These are phyloP conservation scores for Perccottus glenii DNA, from an alignment of 2,113 vertebrate species.

Conservation along the genomic window DNA sequence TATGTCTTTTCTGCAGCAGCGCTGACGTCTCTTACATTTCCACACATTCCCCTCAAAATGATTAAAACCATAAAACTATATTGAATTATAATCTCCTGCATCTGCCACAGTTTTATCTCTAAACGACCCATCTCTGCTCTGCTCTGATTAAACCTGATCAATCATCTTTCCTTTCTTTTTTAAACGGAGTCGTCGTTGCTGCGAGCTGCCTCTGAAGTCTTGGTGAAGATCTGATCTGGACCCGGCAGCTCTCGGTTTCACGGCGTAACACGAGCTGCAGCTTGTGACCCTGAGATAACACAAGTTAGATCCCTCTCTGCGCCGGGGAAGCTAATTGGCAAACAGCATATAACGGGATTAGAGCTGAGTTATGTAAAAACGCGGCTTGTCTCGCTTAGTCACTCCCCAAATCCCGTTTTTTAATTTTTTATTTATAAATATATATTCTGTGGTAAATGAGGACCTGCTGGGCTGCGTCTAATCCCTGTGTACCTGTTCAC, in stretches of 20 bases:
- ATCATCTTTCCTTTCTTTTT: too few species aligned
- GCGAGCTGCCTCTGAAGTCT: conserved; percentile 15
- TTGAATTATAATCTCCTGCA: too few species aligned
- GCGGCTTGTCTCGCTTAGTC: too few species aligned
- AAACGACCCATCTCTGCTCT: too few species aligned
- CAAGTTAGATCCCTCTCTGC: conserved; percentile 22
- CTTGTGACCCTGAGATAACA: conserved; percentile 37
- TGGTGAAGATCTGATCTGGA: conserved; percentile 3
- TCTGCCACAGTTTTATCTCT: too few species aligned
- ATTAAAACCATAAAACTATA: too few species aligned
- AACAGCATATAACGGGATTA: conserved; percentile 43
- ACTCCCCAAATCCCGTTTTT: too few species aligned
- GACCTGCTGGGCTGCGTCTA: conserved; percentile 16
- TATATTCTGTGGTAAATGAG: too few species aligned
- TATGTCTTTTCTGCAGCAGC: too few species aligned
- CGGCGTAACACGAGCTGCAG: conserved; percentile 27
- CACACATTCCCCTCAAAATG: too few species aligned
- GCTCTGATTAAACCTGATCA: too few species aligned
- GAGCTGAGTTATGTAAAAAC: conserved; percentile 9
- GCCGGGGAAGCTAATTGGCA: conserved; percentile 41
- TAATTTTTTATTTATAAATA: background rate
- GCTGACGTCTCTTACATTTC: too few species aligned
- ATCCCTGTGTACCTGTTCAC: conserved; percentile 19
- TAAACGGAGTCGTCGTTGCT: background rate
- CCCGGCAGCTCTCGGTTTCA: conserved; percentile 23